Base-by-base conservation (phyloP, 2,888 invertebrate species). In the Hirtodrosophila histrioides region DNA sequence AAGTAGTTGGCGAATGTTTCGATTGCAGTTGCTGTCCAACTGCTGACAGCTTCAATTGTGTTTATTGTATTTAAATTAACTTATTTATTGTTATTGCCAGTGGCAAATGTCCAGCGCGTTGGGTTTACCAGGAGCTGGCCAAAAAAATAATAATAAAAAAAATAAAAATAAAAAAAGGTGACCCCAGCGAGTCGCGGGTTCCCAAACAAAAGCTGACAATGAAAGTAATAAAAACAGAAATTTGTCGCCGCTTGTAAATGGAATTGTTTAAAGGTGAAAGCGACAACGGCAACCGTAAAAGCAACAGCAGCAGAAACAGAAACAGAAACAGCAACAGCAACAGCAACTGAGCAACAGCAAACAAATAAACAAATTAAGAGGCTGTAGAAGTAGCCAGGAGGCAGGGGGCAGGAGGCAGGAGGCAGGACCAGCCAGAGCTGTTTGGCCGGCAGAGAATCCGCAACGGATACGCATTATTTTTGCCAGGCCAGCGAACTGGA, bases 31-130 rank as follows among this genome's bases (percentile, higher is more conserved):
- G 68, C 53, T 41, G 58, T 51, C 58, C 48, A 44, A 60, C 12
- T 40, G 55, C 10, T 35, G 69, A 62, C 76, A 65, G 64, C 62
- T 57, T 69, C 77, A 83, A 86, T 88, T 84, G 72, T 88, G 75
- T 88, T 84, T 88, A 84, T 88, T 83, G 80, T 88, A 86, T 84
- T 88, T 77, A 88, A 88, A 84, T 84, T 79, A 84, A 84, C 88
- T 84, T 88, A 88, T 88, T 88, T 84, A 84, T 86, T 75, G 86
- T 86, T 75, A 83, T 76, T 63, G 57, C 68, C 70, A 40, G 51
- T 44, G 63, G 54, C 58, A 64, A 69, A 57, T 29, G 69, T 58
- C 40, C 78, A 58, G 9, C 9, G 31, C 9, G 31, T 9, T 31
- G 31, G 29, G 23, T 41, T 27, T 41, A n/a, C 12, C 36, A 23